Conservation (phyloP, 1,140 invertebrate genomes). For the Pomacea maculata region DNA sequence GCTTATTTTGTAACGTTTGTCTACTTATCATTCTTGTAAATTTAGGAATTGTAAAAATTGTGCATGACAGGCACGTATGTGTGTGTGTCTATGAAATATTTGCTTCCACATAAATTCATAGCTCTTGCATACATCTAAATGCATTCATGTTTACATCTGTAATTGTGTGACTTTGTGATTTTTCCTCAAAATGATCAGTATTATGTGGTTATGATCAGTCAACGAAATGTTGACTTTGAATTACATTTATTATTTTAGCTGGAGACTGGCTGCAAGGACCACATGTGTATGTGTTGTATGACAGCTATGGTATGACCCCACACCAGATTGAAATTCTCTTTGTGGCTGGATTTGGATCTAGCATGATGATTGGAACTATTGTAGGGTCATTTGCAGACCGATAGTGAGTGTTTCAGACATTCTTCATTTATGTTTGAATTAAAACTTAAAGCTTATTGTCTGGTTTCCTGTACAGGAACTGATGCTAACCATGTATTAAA, state of each 20-base stretch:
- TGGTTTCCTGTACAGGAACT: too few species aligned
- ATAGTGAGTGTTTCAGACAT: constrained; percentile 59
- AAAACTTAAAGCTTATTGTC: too few species aligned
- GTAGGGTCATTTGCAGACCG: constrained; percentile 75
- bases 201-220: too few species aligned
- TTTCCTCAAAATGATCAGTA: background rate
- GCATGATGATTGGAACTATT: constrained; percentile 74
- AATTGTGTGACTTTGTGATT: background rate
- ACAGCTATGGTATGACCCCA: constrained; percentile 74
- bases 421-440: too few species aligned
- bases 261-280: constrained; percentile 81
- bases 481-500: too few species aligned
- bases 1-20: too few species aligned
- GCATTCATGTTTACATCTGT: background rate
- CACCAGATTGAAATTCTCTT: constrained; percentile 74
- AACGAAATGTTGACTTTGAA: background rate
- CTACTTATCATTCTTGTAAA: too few species aligned
- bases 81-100: background rate
- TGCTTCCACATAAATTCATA: background rate
- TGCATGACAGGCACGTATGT: background rate
- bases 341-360: constrained; percentile 77
- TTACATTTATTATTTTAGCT: constrained; percentile 63
- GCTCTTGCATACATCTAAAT: background rate
- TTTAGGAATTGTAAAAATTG: background rate
- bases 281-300: constrained; percentile 78